These are phyloP conservation scores for Laticauda colubrina DNA, from an alignment of 2,113 vertebrate genomes.

Conservation along the genomic window DNA sequence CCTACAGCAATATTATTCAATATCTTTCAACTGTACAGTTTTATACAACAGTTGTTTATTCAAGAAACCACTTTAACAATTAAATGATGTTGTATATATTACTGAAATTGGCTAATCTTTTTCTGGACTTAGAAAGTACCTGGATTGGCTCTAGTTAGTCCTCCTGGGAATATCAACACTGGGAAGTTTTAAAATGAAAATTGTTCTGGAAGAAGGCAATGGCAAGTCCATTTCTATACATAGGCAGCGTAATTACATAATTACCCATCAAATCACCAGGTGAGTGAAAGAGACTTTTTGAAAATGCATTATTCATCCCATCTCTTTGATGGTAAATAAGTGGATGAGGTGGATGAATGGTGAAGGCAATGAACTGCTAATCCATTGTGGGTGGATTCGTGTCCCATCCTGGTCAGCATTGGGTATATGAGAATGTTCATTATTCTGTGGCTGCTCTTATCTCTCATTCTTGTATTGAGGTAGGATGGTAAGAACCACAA, in stretches of 20 bases:
- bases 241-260: neutral
- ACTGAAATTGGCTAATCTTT: neutral
- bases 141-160: neutral
- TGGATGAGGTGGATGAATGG: too few species aligned
- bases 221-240: neutral
- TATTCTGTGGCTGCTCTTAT: neutral
- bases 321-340: neutral
- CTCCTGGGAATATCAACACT: neutral
- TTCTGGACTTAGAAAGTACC: neutral
- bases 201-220: neutral
- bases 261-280: neutral
- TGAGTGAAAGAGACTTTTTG: neutral
- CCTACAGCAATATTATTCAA: neutral
- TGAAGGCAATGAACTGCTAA: too few species aligned
- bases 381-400: too few species aligned
- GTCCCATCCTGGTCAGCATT: too few species aligned
- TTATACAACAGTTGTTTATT: neutral
- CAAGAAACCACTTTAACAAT: neutral
- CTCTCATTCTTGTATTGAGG: neutral
- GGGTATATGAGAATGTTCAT: too few species aligned
- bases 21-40: neutral
- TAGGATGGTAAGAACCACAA: neutral
- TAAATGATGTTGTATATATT: neutral
- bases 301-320: neutral
- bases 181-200: neutral